Evolutionary conservation across 2,797 vertebrate genomes (phyloP), one percentile per base, ranked within the genome.

Genomic region (Syngnathus acus): DNA sequence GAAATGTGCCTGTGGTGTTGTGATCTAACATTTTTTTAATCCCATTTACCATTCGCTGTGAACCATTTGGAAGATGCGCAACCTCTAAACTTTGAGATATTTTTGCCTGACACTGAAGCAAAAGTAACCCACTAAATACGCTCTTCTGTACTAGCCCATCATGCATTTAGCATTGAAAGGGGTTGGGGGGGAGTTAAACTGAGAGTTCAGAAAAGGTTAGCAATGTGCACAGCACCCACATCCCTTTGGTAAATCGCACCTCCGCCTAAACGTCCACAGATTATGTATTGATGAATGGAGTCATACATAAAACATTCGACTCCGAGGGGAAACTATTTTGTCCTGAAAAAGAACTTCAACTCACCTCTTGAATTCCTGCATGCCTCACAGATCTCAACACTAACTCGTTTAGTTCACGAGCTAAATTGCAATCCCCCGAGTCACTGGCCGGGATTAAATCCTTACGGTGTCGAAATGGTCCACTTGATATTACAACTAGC

Each of bases 401-500:
- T 62, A 26, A 38, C 50, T 74, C 64, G 72, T 73, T 72, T 55
- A 67, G 23, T 39, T 45, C 9, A 62, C 60, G 64, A 66, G 68
- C 58, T 65, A 70, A 74, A 66, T 38, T 64, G 47, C 51, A 58
- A 69, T 65, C 53, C 39, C 67, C 16, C 47, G 38, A 67, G 50
- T 68, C 69, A 19, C 32, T 43, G 50, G 32, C 32, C 32, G 43
- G 19, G 50, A 62, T 76, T 62, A 65, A 76, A 77, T 21, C 9
- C 4, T 17, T 17, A 21, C 43, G 0, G 8, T 68, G 68, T 73
- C 68, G 62, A 64, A 73, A 48, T 4, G n/a, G 51, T 69, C 40
- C 68, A 21, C 66, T 43, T 69, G 74, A 79, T 61, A 68, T 75
- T 68, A 61, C 59, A 72, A 13, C 58, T n/a, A n/a, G 21, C 65